phyloP scores from a whole-genome alignment of 1,140 invertebrate genomes.

The Argopecten irradians region DNA sequence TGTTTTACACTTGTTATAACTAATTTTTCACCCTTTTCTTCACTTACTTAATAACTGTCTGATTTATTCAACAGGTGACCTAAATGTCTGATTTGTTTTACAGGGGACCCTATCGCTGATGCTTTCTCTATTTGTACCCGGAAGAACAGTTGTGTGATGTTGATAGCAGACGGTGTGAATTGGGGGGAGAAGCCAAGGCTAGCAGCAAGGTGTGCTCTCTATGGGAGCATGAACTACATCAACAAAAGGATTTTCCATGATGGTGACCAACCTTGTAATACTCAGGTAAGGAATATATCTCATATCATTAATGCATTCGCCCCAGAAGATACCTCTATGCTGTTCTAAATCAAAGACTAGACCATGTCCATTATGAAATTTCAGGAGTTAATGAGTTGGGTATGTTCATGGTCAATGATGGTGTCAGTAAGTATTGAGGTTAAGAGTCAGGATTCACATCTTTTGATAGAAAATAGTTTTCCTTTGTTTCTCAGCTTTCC shows the following conservation, averaged over 20 bases:
- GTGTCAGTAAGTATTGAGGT: background rate
- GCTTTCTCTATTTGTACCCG: constrained; percentile 90
- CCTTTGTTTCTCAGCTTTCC: no score
- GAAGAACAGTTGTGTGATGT: constrained; percentile 87
- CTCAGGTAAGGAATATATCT: constrained; percentile 72
- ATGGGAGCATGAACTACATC: constrained; percentile 91
- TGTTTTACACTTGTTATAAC: no score
- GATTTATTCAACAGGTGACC: background rate
- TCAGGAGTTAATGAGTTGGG: no score
- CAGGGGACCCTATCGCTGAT: constrained; percentile 92
- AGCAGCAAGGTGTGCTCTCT: constrained; percentile 91
- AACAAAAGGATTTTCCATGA: constrained; percentile 85
- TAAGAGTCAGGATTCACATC: background rate
- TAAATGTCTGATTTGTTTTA: background rate
- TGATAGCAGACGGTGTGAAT: constrained; percentile 94
- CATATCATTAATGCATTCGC: background rate
- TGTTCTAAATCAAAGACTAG: no score
- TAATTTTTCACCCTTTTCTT: no score
- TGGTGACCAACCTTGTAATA: constrained; percentile 73
- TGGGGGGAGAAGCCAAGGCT: constrained; percentile 93
- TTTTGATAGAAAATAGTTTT: background rate
- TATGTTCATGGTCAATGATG: no score
- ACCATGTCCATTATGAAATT: background rate
- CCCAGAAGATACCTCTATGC: background rate
- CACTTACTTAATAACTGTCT: background rate